Evolutionary conservation across 2,113 vertebrate species (phyloP).

Genomic region (Microtus pennsylvanicus): DNA sequence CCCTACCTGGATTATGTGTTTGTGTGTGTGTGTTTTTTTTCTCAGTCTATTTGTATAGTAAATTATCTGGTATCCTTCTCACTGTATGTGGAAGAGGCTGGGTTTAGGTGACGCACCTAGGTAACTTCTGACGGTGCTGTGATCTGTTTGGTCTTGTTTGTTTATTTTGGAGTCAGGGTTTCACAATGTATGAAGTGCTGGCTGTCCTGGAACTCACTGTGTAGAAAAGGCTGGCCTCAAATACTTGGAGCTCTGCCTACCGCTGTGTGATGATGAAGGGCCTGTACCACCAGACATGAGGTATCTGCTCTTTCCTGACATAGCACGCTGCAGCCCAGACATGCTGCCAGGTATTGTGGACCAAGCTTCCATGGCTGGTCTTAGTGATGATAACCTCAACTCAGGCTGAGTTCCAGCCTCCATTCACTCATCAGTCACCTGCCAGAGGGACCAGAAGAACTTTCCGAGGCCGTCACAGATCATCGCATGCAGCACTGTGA

Average conservation of each 20-base stretch:
- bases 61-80: neutral
- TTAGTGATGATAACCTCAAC: neutral
- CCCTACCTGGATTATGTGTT: neutral
- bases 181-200: neutral
- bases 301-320: neutral
- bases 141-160: neutral
- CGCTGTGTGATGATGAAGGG: neutral
- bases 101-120: neutral
- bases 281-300: neutral
- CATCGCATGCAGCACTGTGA: neutral
- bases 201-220: neutral
- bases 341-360: fast-evolving
- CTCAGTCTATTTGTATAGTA: neutral
- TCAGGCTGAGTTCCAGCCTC: neutral
- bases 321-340: neutral
- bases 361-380: neutral
- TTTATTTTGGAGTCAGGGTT: neutral
- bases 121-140: neutral
- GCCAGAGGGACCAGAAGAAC: constrained; percentile 72
- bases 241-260: neutral
- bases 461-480: neutral
- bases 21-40: neutral
- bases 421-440: neutral
- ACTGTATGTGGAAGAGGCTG: neutral
- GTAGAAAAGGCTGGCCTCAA: neutral